Evolutionary conservation across 1,140 invertebrate genomes (phyloP), one percentile per base, ranked within the genome.

Genomic region (Diabrotica virgifera): DNA sequence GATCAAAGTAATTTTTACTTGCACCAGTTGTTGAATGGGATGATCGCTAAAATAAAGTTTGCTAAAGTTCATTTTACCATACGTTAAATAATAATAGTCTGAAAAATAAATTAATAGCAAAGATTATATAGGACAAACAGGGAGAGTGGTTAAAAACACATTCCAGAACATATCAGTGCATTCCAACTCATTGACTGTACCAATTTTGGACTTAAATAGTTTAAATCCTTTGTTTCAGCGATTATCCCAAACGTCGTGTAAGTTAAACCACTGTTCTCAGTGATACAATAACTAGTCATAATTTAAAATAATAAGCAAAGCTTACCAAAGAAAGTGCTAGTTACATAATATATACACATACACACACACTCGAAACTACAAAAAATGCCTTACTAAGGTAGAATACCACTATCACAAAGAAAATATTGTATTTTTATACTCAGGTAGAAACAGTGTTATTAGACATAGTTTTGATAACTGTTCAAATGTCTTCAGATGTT

Each of bases 221-320:
- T 65, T 65, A 24, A 59, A 8, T 37, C 38, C 36, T 54, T 24
- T 36, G 12, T 59, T 60, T 62, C 14, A 38, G 9, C n/a, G 12
- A 55, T 37, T 37, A 24, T 24, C 4, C 24, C 24, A 24, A 24
- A 24, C 24, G 24, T 46, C n/a, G 40, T 46, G 40, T 46, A 46
- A 46, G 40, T 46, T 46, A 46, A 46, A 46, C 40, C 40, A 46
- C 40, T 46, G 40, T 70, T 70, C 69, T 68, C 69, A 76, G 76
- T 77, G 76, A 77, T 77, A 77, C 74, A 70, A 72, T 73, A 72
- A 76, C 76, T 77, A 77, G 76, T 77, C 76, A 77, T 74, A 71
- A 65, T 70, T 67, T 62, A 71, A 72, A 61, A 70, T 24, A 70
- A 71, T 72, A 69, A 66, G 66, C 69, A 71, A 77, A 76, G 76